Evolutionary conservation across 2,797 vertebrate genomes (phyloP).

Genomic region (Fistularia commersonii): DNA sequence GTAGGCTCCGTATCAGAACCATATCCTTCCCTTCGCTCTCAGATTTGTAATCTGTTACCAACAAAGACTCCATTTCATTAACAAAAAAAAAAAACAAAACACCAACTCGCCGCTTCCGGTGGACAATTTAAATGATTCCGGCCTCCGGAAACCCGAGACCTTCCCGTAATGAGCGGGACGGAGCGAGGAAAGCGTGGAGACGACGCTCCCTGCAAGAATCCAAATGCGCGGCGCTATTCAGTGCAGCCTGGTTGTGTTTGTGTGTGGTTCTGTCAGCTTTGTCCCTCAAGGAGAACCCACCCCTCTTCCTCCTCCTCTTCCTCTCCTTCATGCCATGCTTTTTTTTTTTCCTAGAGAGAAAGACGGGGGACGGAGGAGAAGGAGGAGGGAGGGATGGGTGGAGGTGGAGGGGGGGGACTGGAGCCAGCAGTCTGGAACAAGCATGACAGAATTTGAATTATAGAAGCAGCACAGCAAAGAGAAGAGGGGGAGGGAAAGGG

Average conservation of each 20-base stretch:
- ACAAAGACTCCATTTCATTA: no score
- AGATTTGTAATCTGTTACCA: no score
- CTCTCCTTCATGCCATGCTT: slow-evolving; percentile 31
- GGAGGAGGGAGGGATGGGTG: slow-evolving; percentile 16
- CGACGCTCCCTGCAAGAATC: slow-evolving; percentile 53
- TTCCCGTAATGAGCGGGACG: background rate
- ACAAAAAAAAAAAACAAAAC: no score
- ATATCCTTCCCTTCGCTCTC: no score
- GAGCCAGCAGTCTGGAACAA: slow-evolving; percentile 83
- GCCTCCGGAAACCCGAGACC: no score
- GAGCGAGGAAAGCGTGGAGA: background rate
- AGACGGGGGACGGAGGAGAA: slow-evolving; percentile 12
- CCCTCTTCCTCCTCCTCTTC: slow-evolving; percentile 20
- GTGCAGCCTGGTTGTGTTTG: slow-evolving; percentile 48
- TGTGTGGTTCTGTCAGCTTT: slow-evolving; percentile 69
- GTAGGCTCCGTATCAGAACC: no score
- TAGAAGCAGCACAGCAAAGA: slow-evolving; percentile 75
- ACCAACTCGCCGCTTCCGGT: no score
- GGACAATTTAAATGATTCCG: no score
- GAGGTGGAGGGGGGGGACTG: slow-evolving; percentile 45
- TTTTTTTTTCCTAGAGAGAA: slow-evolving; percentile 47
- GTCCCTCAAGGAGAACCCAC: slow-evolving; percentile 71
- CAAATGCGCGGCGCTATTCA: slow-evolving; percentile 55
- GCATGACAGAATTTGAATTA: slow-evolving; percentile 84
- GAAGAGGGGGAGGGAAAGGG: slow-evolving; percentile 32